Evolutionary conservation across 2,797 vertebrate species (phyloP).

Genomic region (Anolis apletophallus): DNA sequence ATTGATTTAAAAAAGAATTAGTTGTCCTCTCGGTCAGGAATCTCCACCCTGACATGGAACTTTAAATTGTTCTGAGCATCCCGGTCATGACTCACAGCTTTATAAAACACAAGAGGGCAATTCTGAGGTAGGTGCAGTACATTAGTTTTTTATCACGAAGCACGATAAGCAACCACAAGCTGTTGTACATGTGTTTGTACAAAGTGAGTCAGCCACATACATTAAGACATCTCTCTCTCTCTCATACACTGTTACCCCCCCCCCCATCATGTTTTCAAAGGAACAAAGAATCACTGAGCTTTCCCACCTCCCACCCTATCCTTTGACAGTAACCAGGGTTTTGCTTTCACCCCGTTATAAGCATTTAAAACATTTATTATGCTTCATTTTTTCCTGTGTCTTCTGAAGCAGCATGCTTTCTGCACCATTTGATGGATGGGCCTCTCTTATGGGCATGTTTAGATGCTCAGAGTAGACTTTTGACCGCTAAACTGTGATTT

Average conservation of each 20-base stretch:
- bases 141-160: conserved; percentile 39
- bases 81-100: conserved; percentile 36
- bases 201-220: conserved; percentile 24
- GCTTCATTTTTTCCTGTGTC: conserved; percentile 27
- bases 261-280: neutral
- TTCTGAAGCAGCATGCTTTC: conserved; percentile 28
- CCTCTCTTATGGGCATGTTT: conserved; percentile 21
- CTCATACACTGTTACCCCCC: neutral
- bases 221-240: neutral
- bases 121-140: conserved; percentile 51
- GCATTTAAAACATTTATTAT: conserved; percentile 47
- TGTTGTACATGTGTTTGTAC: conserved; percentile 45
- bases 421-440: conserved; percentile 25
- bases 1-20: neutral
- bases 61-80: conserved; percentile 32
- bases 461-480: neutral
- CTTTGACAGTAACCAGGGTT: neutral
- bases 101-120: conserved; percentile 39
- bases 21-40: neutral
- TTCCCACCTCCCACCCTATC: neutral
- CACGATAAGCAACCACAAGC: conserved; percentile 58
- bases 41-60: neutral
- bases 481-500: no score
- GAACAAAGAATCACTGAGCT: neutral
- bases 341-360: neutral